Percentiles rank a stretch among this genome's conserved stretches.
These are phyloP conservation scores for Chaetophractus vellerosus DNA, from an alignment of 2,797 vertebrate species.

Conservation along the genomic window DNA sequence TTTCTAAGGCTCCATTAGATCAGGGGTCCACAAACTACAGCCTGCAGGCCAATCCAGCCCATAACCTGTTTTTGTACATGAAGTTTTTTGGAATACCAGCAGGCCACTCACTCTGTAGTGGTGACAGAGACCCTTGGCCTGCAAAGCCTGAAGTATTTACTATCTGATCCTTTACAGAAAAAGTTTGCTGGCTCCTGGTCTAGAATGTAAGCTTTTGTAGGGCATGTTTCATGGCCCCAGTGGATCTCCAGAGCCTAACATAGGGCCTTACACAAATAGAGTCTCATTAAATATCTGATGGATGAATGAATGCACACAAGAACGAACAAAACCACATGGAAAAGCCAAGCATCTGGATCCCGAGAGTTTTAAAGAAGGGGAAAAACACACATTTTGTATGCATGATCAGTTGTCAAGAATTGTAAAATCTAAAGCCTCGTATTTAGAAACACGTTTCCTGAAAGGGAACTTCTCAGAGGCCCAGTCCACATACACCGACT, in stretches of 20 bases:
- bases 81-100: background rate
- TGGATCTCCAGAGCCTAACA: background rate
- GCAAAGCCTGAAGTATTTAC: too few relatives aligned
- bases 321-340: background rate
- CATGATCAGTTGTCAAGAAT: background rate
- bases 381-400: background rate
- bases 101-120: accelerated
- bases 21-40: too few relatives aligned
- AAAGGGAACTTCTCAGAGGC: too few relatives aligned
- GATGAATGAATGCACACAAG: background rate
- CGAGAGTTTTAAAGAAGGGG: background rate
- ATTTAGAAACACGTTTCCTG: background rate
- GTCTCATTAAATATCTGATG: background rate
- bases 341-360: background rate
- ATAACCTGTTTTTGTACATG: background rate
- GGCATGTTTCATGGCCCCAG: background rate
- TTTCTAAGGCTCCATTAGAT: background rate
- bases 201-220: background rate
- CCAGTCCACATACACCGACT: too few relatives aligned
- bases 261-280: background rate
- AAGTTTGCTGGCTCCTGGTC: background rate
- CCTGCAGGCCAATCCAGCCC: background rate
- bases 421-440: slow-evolving; percentile 43
- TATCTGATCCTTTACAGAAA: too few relatives aligned
- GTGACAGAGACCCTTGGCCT: too few relatives aligned